Evolutionary conservation across 2,888 invertebrate species (phyloP), one percentile per base, ranked within the genome.

Genomic region (Caenorhabditis sp.): DNA sequence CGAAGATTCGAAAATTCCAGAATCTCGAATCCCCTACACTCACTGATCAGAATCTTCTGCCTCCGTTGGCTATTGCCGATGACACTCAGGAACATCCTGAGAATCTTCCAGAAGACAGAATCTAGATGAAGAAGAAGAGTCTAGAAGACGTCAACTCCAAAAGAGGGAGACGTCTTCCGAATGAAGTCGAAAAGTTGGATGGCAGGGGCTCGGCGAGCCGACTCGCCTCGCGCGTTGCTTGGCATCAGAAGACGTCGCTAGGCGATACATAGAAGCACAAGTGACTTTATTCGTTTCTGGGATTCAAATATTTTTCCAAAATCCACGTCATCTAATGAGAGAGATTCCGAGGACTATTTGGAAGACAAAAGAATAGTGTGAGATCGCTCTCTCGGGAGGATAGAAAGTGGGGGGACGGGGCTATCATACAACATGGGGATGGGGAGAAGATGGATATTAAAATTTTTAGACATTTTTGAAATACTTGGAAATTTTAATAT

Each of bases 41-140:
- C 19, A 79, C 79, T 79, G 35, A 79, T 79, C 5, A 44, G 16
- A 31, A 58, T 5, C n/a, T 61, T 47, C 35, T 72, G 63, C 24
- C 54, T n/a, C 4, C 59, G n/a, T 7, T 44, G 68, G 28, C 63
- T 70, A 24, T 79, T 79, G 3, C 79, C 79, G 38, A 79, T 79
- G 19, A 64, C 79, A 26, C 58, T 70, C 7, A 79, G 79, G 64
- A 79, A 79, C 79, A 79, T 79, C 31, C 31, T 2, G 14, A 22
- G 47, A 59, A 22, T 19, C 22, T 38, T 38, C 12, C 12, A 38
- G 31, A 8, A 35, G 31, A 35, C 31, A 35, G 31, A 35, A 35
- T 35, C 31, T 6, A 35, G 31, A 35, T 6, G 8, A 35, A 6
- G 4, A 4, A 35, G 31, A 35, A 35, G 31, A 35, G 4, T 35